Conservation (phyloP, 2,797 vertebrate species). For the Poecilia velifera region DNA sequence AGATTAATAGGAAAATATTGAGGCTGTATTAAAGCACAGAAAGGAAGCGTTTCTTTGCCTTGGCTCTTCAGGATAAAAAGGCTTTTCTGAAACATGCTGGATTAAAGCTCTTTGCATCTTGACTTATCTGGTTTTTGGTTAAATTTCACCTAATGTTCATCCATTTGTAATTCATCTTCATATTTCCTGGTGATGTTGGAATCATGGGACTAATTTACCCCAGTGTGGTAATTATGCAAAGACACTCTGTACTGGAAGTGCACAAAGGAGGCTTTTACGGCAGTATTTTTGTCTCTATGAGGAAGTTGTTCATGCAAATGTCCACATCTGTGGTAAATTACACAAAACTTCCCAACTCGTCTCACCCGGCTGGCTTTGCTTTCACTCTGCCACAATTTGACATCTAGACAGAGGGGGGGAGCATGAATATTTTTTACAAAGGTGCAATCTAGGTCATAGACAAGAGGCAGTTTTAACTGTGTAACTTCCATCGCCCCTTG, state of each 20-base stretch:
- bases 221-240: not conserved
- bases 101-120: not conserved
- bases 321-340: not conserved
- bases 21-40: conserved; percentile 26
- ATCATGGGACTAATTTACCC: not conserved
- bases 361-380: not conserved
- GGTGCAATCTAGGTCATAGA: not conserved
- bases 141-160: not conserved
- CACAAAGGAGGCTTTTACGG: conserved; percentile 8
- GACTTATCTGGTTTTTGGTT: not conserved
- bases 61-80: conserved; percentile 10
- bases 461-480: conserved; percentile 6
- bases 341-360: not conserved
- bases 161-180: not conserved
- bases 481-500: conserved; percentile 21
- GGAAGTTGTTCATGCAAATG: conserved; percentile 48
- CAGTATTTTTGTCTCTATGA: conserved; percentile 17
- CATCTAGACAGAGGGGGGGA: not conserved
- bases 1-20: conserved; percentile 29
- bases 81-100: not conserved
- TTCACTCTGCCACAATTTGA: not conserved
- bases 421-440: not conserved
- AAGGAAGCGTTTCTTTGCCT: conserved; percentile 26
- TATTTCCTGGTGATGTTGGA: not conserved
- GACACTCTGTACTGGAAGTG: not conserved